Conservation (phyloP, 2,113 vertebrate species). For the Oryzias woworae region DNA sequence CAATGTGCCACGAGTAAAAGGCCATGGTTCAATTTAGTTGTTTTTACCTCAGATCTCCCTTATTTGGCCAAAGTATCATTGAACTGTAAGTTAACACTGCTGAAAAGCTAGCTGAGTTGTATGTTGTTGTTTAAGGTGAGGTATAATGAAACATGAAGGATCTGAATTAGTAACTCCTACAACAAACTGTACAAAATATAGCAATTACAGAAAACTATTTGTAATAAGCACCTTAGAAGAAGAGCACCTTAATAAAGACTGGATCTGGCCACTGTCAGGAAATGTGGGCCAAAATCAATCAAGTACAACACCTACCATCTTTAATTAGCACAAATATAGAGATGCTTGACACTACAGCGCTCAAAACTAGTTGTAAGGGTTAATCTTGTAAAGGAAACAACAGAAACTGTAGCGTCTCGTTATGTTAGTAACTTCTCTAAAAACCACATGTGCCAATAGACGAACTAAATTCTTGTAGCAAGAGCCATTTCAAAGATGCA, state of each 20-base stretch:
- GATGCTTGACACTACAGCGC: conserved; percentile 68
- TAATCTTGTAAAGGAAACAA: conserved; percentile 30
- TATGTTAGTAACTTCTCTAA: conserved; percentile 60
- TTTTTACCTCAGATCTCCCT: conserved; percentile 68
- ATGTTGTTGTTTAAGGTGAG: conserved; percentile 83
- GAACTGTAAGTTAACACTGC: conserved; percentile 54
- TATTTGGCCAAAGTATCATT: conserved; percentile 80
- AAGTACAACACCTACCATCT: conserved; percentile 53
- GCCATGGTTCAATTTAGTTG: conserved; percentile 43
- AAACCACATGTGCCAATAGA: conserved; percentile 66
- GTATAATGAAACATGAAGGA: conserved; percentile 77
- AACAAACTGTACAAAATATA: conserved; percentile 68
- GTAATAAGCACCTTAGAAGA: conserved; percentile 65
- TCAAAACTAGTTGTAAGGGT: conserved; percentile 17
- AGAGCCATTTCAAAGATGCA: conserved; percentile 59
- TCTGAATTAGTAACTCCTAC: conserved; percentile 61
- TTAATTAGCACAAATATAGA: conserved; percentile 54
- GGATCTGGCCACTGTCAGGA: conserved; percentile 47
- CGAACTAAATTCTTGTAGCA: conserved; percentile 60
- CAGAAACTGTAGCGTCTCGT: conserved; percentile 58
- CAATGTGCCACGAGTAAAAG: conserved; percentile 60
- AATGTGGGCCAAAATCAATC: conserved; percentile 53
- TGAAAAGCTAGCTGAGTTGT: conserved; percentile 79
- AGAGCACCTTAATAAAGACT: conserved; percentile 50
- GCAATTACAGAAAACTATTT: conserved; percentile 74